Conservation (phyloP, 2,113 vertebrate species). For the Megaptera novaeangliae region DNA sequence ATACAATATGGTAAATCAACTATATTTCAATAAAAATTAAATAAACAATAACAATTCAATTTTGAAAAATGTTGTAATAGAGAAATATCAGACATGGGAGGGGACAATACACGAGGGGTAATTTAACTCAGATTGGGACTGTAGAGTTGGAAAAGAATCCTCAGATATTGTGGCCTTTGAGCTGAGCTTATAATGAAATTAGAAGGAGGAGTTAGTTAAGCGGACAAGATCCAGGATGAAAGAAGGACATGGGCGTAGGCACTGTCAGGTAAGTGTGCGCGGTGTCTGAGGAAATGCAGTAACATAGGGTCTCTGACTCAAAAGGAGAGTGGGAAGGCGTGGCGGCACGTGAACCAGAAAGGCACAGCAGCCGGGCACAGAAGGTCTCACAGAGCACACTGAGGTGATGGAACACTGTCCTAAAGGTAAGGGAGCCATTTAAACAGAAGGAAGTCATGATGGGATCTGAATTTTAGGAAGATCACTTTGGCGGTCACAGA, state of each 20-base stretch:
- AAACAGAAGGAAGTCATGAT: not conserved
- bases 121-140: not conserved
- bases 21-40: not conserved
- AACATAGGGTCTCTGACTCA: not conserved
- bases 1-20: not conserved
- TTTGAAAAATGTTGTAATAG: not conserved
- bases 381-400: not conserved
- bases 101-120: too few species aligned
- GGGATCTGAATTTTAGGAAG: not conserved
- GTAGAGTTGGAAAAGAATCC: not conserved
- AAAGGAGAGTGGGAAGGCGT: too few species aligned
- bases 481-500: not conserved
- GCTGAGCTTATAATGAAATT: not conserved
- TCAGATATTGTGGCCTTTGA: not conserved
- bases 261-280: rapidly evolving
- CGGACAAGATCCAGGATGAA: not conserved
- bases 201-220: not conserved
- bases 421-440: not conserved
- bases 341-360: not conserved
- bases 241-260: not conserved
- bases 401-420: not conserved
- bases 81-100: not conserved
- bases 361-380: not conserved
- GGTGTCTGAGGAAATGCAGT: not conserved
- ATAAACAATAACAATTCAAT: not conserved